A percentile compares a stretch with the other conserved stretches of the same genome.
phyloP scores from a whole-genome alignment of 2,888 invertebrate genomes.

The Conchocele bisecta region DNA sequence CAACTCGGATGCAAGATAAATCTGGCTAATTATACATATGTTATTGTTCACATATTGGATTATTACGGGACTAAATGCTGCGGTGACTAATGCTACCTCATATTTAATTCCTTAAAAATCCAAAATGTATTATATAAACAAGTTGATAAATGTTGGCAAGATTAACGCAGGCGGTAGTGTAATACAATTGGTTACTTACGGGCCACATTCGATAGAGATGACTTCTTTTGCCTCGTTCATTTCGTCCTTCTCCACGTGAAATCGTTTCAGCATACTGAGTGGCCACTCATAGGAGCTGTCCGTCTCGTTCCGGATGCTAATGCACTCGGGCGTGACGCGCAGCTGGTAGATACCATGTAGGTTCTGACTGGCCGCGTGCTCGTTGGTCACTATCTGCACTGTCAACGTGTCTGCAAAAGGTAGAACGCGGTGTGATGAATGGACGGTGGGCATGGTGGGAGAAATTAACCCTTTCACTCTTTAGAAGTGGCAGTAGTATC shows the following conservation, averaged over 20 bases:
- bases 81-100: too few species aligned
- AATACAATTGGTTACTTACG: conserved; percentile 67
- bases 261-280: conserved; percentile 66
- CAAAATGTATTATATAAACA: too few species aligned
- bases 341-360: conserved; percentile 61
- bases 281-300: conserved; percentile 66
- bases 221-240: conserved; percentile 47
- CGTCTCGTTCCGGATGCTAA: conserved; percentile 56
- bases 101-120: too few species aligned
- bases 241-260: conserved; percentile 63
- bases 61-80: too few species aligned
- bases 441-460: not conserved
- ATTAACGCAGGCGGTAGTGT: too few species aligned
- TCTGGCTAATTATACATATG: too few species aligned
- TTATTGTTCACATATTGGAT: too few species aligned
- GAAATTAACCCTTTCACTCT: not conserved
- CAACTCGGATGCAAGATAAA: too few species aligned
- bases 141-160: too few species aligned
- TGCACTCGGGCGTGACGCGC: conserved; percentile 62
- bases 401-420: conserved; percentile 62
- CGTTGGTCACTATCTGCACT: conserved; percentile 60
- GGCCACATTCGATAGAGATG: conserved; percentile 71
- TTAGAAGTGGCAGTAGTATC: too few species aligned
- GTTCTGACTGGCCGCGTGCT: conserved; percentile 56
- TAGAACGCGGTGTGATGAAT: not conserved